Percentiles rank a stretch among this genome's conserved stretches.
These are phyloP conservation scores for Amiota communis DNA, from an alignment of 2,888 invertebrate genomes.

Conservation along the genomic window DNA sequence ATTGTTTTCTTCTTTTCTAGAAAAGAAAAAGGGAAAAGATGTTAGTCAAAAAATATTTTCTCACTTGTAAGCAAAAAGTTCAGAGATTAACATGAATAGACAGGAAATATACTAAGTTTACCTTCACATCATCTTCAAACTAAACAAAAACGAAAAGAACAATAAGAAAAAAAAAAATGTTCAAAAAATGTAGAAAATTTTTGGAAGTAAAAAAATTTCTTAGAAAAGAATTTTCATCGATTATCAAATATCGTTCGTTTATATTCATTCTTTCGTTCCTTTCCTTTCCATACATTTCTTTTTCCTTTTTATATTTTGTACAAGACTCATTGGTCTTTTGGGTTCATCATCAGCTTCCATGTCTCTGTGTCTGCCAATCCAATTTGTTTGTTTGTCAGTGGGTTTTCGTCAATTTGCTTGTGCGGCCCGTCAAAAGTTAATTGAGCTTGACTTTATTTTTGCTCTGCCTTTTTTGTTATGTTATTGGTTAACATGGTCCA, in stretches of 20 bases:
- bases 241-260: too few species aligned
- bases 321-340: too few species aligned
- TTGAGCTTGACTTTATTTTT: slow-evolving; percentile 26
- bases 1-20: background rate
- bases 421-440: slow-evolving; percentile 37
- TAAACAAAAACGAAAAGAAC: too few species aligned
- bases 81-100: background rate
- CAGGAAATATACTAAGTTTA: background rate
- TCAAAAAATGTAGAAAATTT: too few species aligned
- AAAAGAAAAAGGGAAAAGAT: background rate
- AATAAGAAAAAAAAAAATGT: too few species aligned
- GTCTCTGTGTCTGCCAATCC: background rate
- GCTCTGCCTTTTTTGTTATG: too few species aligned
- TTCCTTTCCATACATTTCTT: background rate
- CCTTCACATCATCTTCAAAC: background rate
- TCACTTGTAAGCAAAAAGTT: slow-evolving; percentile 1
- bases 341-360: too few species aligned
- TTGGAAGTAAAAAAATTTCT: too few species aligned
- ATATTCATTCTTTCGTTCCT: background rate
- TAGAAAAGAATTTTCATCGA: too few species aligned
- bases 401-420: slow-evolving; percentile 16
- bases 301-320: background rate
- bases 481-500: too few species aligned
- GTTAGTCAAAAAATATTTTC: background rate
- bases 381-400: slow-evolving; percentile 5